Evolutionary conservation across 2,797 vertebrate genomes (phyloP), one percentile per base, ranked within the genome.

Genomic region (Distichodus sexfasciatus): DNA sequence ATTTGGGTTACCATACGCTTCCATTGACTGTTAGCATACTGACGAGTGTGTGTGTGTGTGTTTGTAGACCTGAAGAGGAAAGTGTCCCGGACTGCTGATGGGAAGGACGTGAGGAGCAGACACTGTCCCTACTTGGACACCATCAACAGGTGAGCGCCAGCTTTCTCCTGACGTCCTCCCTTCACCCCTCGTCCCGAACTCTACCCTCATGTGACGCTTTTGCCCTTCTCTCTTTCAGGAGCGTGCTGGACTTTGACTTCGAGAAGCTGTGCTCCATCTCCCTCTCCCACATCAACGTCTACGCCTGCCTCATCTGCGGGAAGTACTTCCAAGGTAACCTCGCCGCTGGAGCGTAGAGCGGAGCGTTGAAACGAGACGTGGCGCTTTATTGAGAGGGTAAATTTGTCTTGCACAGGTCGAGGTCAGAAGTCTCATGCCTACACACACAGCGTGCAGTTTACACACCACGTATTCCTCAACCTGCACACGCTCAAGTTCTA

Each of bases 301-400:
- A 98, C 0, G 96, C 96, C 60, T 98, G 96, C 65, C 91, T 98
- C 0, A 96, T 98, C 74, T 98, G 96, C 47, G 96, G 96, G 28
- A 98, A 98, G 76, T 98, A 98, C 80, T 98, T 98, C 79, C 96
- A 97, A 89, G 96, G 96, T 98, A 82, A n/a, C n/a, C n/a, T n/a
- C n/a, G n/a, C n/a, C n/a, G n/a, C n/a, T n/a, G n/a, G n/a, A n/a
- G n/a, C n/a, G n/a, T n/a, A n/a, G n/a, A n/a, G n/a, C n/a, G n/a
- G n/a, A n/a, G n/a, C n/a, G n/a, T n/a, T n/a, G n/a, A n/a, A n/a
- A n/a, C n/a, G n/a, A n/a, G n/a, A n/a, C n/a, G n/a, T n/a, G 21
- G 62, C 48, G 11, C 23, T 36, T 44, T 3, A n/a, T n/a, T n/a
- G n/a, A n/a, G n/a, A n/a, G n/a, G n/a, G n/a, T n/a, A n/a, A n/a